These are phyloP conservation scores for Harpagoxenus sublaevis DNA, from an alignment of 2,888 invertebrate genomes.

Conservation along the genomic window DNA sequence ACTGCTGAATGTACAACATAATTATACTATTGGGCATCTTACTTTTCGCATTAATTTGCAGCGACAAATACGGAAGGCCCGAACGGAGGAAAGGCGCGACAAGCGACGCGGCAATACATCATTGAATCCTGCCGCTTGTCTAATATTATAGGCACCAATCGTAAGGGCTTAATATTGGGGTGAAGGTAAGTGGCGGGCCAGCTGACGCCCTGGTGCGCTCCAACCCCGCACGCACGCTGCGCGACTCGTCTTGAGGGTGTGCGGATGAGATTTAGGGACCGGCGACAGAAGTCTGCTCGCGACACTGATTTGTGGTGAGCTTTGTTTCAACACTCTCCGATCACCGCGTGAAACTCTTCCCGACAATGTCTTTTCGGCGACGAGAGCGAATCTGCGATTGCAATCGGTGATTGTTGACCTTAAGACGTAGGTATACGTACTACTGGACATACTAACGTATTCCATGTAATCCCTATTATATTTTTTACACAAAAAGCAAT, in stretches of 20 bases:
- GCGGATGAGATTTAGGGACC: constrained; percentile 86
- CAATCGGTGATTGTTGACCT: not conserved
- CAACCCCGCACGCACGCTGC: constrained; percentile 84
- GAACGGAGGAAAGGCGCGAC: constrained; percentile 73
- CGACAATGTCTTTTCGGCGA: constrained; percentile 29
- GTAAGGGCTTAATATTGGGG: constrained; percentile 86
- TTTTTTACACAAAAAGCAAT: not conserved
- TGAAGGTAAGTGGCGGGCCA: constrained; percentile 88
- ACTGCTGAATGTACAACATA: not conserved
- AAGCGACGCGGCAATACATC: constrained; percentile 81
- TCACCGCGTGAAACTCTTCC: constrained; percentile 61
- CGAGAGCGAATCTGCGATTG: not conserved
- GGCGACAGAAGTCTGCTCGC: constrained; percentile 85
- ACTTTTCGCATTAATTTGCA: constrained; percentile 2
- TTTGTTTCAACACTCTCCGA: constrained; percentile 84
- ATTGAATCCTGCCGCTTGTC: constrained; percentile 84
- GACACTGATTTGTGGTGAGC: constrained; percentile 86
- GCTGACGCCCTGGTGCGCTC: constrained; percentile 86
- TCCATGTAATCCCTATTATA: not conserved
- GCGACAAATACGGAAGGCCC: constrained; percentile 23
- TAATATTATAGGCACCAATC: constrained; percentile 86
- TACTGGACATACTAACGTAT: not conserved
- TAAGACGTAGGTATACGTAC: not conserved
- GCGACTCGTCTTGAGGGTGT: constrained; percentile 85
- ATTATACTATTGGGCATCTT: not conserved